These are phyloP conservation scores for Tursiops truncatus DNA, from an alignment of 2,113 vertebrate species.

Conservation along the genomic window DNA sequence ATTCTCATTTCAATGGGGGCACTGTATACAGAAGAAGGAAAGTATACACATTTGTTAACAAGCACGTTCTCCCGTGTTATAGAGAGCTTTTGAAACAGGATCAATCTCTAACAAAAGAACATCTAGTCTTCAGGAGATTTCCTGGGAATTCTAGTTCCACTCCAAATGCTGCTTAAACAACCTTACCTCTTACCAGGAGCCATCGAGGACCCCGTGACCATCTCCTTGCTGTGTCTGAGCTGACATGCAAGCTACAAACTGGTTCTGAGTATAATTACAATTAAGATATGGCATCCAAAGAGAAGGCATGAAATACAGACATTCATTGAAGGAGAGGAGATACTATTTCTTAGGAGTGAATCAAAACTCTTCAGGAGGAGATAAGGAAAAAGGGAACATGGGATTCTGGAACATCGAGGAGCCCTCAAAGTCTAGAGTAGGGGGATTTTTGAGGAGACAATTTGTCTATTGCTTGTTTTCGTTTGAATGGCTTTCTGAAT, in stretches of 20 bases:
- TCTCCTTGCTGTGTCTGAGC: background rate
- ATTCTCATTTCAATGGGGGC: background rate
- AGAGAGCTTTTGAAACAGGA: background rate
- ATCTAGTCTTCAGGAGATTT: background rate
- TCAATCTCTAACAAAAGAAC: background rate
- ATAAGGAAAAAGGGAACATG: background rate
- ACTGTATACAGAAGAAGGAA: background rate
- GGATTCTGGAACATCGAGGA: background rate
- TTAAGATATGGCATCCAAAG: background rate
- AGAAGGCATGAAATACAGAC: background rate
- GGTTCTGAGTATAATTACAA: background rate
- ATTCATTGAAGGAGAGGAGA: background rate
- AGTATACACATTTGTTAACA: background rate
- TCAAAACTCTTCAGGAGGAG: background rate
- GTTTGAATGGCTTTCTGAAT: background rate
- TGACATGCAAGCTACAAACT: background rate
- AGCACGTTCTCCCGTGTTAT: background rate
- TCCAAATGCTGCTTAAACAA: background rate
- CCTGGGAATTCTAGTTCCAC: background rate
- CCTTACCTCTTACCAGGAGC: background rate
- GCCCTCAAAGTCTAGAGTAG: background rate
- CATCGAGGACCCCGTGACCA: background rate
- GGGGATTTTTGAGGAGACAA: background rate
- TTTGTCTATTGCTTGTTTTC: conserved; percentile 18
- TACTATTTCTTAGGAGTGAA: background rate